Conservation (phyloP, 2,113 vertebrate genomes). For the Drymodes brunneopygia region DNA sequence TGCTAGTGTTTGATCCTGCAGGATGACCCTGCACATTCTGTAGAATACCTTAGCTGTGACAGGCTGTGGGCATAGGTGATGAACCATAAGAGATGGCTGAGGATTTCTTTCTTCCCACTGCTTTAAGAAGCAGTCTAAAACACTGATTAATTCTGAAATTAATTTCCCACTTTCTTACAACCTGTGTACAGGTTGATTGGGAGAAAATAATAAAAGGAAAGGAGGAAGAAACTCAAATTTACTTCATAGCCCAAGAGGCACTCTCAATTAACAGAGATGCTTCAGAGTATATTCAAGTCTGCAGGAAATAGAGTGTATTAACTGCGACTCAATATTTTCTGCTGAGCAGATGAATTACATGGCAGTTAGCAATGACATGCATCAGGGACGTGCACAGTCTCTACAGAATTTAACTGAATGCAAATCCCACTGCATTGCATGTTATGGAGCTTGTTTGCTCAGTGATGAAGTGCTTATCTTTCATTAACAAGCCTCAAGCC, state of each 20-base stretch:
- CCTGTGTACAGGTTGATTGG: neutral
- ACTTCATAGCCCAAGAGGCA: neutral
- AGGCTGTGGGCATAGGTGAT: neutral
- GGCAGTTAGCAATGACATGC: neutral
- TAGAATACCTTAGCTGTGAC: neutral
- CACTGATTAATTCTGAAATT: neutral
- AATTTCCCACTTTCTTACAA: neutral
- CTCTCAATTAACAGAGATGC: neutral
- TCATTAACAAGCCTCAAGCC: neutral
- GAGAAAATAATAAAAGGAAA: neutral
- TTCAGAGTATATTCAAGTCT: neutral
- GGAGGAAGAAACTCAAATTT: neutral
- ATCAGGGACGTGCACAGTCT: rapidly evolving
- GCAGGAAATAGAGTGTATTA: neutral
- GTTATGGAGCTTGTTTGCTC: neutral
- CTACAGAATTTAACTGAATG: neutral
- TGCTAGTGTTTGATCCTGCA: neutral
- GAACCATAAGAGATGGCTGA: rapidly evolving
- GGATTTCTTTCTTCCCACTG: neutral
- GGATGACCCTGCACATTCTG: neutral
- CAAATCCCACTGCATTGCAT: rapidly evolving
- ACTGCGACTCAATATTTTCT: neutral
- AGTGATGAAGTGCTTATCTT: rapidly evolving
- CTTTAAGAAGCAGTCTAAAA: neutral
- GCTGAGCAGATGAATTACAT: neutral